phyloP scores from a whole-genome alignment of 2,888 invertebrate species.

The Orthosia gracilis region DNA sequence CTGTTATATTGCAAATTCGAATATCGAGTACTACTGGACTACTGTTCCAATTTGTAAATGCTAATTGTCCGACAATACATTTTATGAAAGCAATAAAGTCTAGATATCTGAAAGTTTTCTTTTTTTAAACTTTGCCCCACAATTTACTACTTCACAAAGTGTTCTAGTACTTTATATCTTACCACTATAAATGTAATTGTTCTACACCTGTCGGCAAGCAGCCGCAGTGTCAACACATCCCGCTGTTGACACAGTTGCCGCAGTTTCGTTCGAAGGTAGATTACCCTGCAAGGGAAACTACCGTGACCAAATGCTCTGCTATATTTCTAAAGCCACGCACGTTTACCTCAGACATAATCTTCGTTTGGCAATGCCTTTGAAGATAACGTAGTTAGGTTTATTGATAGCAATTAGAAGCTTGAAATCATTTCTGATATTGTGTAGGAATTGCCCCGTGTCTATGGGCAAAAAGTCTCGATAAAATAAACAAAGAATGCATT shows the following conservation, averaged over 20 bases:
- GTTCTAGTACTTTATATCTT: neutral
- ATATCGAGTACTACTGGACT: too few relatives aligned
- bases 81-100: neutral
- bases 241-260: constrained; percentile 14
- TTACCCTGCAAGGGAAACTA: constrained; percentile 18
- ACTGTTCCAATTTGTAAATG: neutral
- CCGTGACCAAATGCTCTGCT: constrained; percentile 28
- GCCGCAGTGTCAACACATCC: constrained; percentile 35
- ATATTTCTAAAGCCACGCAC: neutral
- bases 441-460: neutral
- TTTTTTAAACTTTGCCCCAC: too few relatives aligned
- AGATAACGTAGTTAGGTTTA: neutral
- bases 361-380: neutral
- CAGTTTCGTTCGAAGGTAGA: constrained; percentile 3
- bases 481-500: too few relatives aligned
- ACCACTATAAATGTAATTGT: neutral
- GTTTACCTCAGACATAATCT: constrained; percentile 1
- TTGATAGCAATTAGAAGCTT: too few relatives aligned
- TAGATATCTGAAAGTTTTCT: too few relatives aligned
- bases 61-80: neutral
- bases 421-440: too few relatives aligned
- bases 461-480: neutral
- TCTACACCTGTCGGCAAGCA: neutral
- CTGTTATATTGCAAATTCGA: too few relatives aligned
- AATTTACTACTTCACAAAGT: too few relatives aligned